Evolutionary conservation across 2,113 vertebrate genomes (phyloP).

Genomic region (Apteryx mantelli): DNA sequence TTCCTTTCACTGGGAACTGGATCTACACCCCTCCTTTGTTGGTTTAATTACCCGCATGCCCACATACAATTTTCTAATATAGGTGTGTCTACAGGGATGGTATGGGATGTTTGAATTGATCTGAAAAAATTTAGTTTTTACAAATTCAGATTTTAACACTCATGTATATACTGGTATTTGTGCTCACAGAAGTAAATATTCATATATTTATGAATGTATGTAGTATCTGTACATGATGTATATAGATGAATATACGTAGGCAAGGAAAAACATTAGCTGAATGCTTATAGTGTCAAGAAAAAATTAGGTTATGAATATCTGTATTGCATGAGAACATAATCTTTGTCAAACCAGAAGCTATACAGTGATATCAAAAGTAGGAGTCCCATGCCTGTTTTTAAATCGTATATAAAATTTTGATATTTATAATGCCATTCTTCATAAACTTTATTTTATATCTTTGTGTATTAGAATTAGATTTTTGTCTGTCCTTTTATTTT

Average conservation of each 20-base stretch:
- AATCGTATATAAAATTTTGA: neutral
- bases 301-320: neutral
- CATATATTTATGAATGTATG: neutral
- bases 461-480: neutral
- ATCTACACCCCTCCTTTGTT: neutral
- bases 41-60: neutral
- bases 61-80: neutral
- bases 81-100: neutral
- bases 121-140: neutral
- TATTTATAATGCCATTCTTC: neutral
- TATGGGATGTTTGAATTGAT: neutral
- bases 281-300: neutral
- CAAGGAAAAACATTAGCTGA: neutral
- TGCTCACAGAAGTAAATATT: neutral
- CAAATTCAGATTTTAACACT: neutral
- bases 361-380: neutral
- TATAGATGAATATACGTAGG: neutral
- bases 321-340: neutral
- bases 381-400: neutral
- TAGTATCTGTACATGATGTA: neutral
- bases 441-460: neutral
- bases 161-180: neutral
- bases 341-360: neutral
- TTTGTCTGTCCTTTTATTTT: neutral
- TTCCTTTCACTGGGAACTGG: neutral